Base-by-base conservation (phyloP, 2,113 vertebrate genomes). In the Taurulus bubalis region DNA sequence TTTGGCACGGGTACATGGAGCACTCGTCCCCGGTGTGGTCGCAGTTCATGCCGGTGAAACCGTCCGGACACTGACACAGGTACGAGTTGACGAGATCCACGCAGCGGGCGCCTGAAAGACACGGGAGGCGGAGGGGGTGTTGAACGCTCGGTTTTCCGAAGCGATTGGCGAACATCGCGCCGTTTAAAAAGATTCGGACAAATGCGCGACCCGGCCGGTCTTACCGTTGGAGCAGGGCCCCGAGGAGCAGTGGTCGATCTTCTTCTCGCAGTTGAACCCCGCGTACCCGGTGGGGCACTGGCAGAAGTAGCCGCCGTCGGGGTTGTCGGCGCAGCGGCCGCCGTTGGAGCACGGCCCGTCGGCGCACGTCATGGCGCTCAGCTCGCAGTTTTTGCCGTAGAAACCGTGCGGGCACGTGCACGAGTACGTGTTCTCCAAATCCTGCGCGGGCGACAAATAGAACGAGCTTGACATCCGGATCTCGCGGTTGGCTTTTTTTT, bases 231-330 rank as follows among this genome's bases (percentile, higher is more conserved):
- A 95, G 85, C 98, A 99, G 30, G 98, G 97, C 38, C 93, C 93
- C 66, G 97, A 98, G 62, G 95, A 96, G 94, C 98, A 99, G 92
- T 96, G 94, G 85, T 98, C 98, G 0, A 97, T 96, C 92, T 99
- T 99, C 96, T 99, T 99, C 90, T 99, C 98, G 55, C 98, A 99
- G 95, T 96, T 99, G 92, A 99, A 99, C 26, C 98, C 98, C 0
- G 97, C 97, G 62, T 98, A 98, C 10, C 97, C 96, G 0, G 82
- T 90, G 0, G 97, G 96, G 84, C 98, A 99, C 85, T 95, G 96
- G 89, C 98, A 99, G 92, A 94, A 96, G 87, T 99, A 99, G 40
- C 97, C 97, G 2, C 97, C 97, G 0, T 97, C 97, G 0, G 96
- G 96, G 94, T 96, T 97, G 91, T 99, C 97, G 0, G 94, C 91